These are phyloP conservation scores for Schizothorax lantsangensis DNA, from an alignment of 2,797 vertebrate genomes.

Conservation along the genomic window DNA sequence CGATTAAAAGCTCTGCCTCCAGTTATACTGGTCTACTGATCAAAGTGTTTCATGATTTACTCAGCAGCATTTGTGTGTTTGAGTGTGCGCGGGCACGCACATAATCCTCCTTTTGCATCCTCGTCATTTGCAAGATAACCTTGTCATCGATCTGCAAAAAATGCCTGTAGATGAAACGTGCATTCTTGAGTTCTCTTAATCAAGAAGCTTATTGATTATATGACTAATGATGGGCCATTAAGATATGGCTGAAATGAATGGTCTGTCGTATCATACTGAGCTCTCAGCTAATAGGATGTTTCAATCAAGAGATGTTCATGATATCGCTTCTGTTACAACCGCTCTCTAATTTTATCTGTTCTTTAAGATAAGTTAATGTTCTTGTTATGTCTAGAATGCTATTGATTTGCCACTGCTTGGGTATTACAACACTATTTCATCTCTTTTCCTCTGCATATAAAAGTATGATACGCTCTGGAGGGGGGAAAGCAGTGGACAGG, in stretches of 20 bases:
- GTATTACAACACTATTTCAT: constrained; percentile 59
- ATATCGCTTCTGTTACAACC: constrained; percentile 64
- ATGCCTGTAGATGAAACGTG: constrained; percentile 96
- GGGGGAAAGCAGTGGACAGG: constrained; percentile 1
- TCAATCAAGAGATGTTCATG: constrained; percentile 77
- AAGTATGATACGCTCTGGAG: constrained; percentile 42
- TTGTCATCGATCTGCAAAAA: constrained; percentile 95
- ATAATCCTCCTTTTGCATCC: constrained; percentile 86
- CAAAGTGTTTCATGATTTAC: constrained; percentile 92
- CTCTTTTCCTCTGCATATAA: constrained; percentile 49
- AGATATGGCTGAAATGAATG: constrained; percentile 78
- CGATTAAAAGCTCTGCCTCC: constrained; percentile 92
- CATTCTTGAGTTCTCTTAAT: constrained; percentile 88
- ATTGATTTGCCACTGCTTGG: constrained; percentile 57
- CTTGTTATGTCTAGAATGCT: constrained; percentile 64
- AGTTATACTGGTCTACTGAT: constrained; percentile 92
- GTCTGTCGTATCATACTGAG: constrained; percentile 76
- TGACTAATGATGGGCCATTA: constrained; percentile 82
- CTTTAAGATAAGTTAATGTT: constrained; percentile 64
- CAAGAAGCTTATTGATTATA: constrained; percentile 87
- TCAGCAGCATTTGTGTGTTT: constrained; percentile 76
- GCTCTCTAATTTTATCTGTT: constrained; percentile 62
- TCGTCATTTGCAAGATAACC: constrained; percentile 94
- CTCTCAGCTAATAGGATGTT: constrained; percentile 77
- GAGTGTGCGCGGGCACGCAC: constrained; percentile 65